Evolutionary conservation across 2,797 vertebrate species (phyloP), one percentile per base, ranked within the genome.

Genomic region (Xiphophorus birchmanni): DNA sequence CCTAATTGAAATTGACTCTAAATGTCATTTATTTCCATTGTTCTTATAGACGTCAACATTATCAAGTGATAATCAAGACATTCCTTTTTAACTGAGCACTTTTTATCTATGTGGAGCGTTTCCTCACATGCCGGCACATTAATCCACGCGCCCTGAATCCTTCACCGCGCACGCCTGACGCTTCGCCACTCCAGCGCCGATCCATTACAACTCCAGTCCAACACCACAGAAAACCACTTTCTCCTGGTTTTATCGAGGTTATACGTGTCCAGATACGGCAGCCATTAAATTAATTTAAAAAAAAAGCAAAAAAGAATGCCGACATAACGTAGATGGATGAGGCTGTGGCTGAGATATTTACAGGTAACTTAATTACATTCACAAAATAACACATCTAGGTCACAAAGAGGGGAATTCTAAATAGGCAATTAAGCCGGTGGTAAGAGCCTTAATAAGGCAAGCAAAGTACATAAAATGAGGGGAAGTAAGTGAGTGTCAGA

Each of bases 321-420:
- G 82, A 76, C 90, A 81, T 92, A 93, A 93, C 90, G 91, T 88
- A 94, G 95, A 96, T 92, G 89, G 93, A 96, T 95, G 93, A 78
- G 86, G 85, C 89, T 82, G 78, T 32, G 40, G 90, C 81, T 0
- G 85, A 92, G 90, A 95, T 95, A 96, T 95, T 96, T 96, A 95
- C 94, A 95, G 95, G 93, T 95, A 94, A 93, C 95, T 95, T 95
- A 95, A 96, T 96, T 94, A 94, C 94, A 92, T 92, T 93, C 87
- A 86, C 89, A 92, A 94, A 95, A 96, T 95, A 94, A 96, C 96
- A 95, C 93, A 91, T 94, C 93, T 94, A 92, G 94, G 95, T 95
- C 95, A 95, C 87, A 93, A 93, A 93, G 94, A 94, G 87, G 90
- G 95, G 86, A 95, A 95, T 94, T 95, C 92, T 94, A 95, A 94